A percentile compares a stretch with the other conserved stretches of the same genome.
Evolutionary conservation across 2,888 invertebrate genomes (phyloP).

Genomic region (Pherbina coryleti): DNA sequence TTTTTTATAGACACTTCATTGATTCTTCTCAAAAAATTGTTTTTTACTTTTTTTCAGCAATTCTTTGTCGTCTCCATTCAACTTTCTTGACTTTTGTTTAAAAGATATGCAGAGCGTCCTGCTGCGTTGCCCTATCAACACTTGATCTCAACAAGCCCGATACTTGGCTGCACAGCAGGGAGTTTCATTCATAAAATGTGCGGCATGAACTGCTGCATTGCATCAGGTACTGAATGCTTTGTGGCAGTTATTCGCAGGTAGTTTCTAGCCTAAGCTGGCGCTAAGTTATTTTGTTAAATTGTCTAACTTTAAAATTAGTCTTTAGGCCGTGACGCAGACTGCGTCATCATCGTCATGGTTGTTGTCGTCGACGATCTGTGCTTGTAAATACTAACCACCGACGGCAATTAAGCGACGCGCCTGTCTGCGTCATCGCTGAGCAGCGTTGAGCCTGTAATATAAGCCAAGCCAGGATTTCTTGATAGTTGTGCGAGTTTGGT

Average conservation of each 20-base stretch:
- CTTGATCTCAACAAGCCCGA: constrained; percentile 2
- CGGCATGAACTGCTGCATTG: neutral
- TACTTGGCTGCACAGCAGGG: constrained; percentile 49
- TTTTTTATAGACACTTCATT: neutral
- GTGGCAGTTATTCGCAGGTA: neutral
- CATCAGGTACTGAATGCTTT: constrained; percentile 15
- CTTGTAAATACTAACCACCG: neutral
- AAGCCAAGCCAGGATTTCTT: neutral
- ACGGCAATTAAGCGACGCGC: constrained; percentile 14
- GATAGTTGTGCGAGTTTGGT: neutral
- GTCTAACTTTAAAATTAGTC: constrained; percentile 20
- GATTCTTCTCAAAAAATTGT: neutral
- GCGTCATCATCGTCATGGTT: neutral
- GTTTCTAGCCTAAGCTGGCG: constrained; percentile 32
- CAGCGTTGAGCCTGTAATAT: neutral
- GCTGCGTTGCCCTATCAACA: neutral
- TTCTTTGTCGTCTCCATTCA: neutral
- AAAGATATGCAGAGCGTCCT: neutral
- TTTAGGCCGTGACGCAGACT: neutral
- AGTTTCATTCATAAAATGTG: constrained; percentile 53
- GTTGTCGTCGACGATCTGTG: neutral
- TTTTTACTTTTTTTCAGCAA: neutral
- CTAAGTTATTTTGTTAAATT: constrained; percentile 31
- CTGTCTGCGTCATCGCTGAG: neutral
- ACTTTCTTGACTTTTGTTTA: neutral